These are phyloP conservation scores for Nyctereutes procyonoides DNA, from an alignment of 2,113 vertebrate genomes.

Conservation along the genomic window DNA sequence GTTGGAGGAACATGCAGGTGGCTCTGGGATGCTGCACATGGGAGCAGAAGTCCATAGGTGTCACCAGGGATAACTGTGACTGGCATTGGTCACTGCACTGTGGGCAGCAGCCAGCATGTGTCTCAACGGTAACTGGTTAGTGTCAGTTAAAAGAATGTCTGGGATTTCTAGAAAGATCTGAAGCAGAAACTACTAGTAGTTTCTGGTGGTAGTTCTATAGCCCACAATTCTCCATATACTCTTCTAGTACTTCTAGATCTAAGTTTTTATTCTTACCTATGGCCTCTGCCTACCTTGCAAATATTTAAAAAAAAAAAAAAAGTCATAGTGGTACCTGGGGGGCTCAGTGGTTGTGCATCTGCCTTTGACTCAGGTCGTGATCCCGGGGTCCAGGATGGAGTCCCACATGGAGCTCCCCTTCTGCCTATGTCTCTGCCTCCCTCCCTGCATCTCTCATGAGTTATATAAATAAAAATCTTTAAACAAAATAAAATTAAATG, in stretches of 20 bases:
- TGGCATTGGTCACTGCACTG: neutral
- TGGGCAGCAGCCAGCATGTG: neutral
- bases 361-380: too few species aligned
- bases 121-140: neutral
- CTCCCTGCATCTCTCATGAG: too few species aligned
- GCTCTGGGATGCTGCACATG: rapidly evolving
- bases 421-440: too few species aligned
- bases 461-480: too few species aligned
- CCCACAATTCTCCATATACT: neutral
- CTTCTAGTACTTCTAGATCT: neutral
- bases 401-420: too few species aligned
- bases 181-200: neutral
- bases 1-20: neutral
- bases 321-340: too few species aligned
- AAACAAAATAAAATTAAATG: neutral
- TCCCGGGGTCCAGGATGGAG: too few species aligned
- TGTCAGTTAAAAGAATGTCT: neutral
- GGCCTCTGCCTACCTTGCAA: neutral
- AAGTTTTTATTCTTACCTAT: neutral
- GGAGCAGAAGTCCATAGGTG: neutral
- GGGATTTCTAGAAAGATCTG: neutral
- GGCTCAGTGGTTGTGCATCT: too few species aligned
- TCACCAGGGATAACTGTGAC: neutral
- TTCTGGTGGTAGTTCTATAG: neutral
- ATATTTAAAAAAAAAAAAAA: neutral